A percentile compares a stretch with the other conserved stretches of the same genome.
Conservation (phyloP, 2,888 invertebrate species). For the Xanthorhoe spadicearia region DNA sequence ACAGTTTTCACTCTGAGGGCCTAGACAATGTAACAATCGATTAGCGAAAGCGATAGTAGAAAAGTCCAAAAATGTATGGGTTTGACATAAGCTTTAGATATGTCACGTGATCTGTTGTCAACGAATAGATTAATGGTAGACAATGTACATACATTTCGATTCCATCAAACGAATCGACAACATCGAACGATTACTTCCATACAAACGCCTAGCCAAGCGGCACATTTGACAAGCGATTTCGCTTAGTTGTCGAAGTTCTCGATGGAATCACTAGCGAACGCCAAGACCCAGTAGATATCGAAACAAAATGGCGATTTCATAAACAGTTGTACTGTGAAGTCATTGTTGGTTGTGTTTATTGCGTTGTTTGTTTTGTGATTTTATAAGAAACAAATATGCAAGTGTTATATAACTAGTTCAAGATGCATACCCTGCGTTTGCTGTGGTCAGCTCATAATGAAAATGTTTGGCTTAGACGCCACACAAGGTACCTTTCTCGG, state of each 20-base stretch:
- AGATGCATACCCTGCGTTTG: constrained; percentile 27
- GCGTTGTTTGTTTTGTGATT: constrained; percentile 6
- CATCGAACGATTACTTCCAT: constrained; percentile 7
- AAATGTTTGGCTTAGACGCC: constrained; percentile 13
- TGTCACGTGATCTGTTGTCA: constrained; percentile 1
- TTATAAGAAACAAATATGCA: not conserved
- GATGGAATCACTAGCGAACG: constrained; percentile 9
- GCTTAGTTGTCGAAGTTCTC: constrained; percentile 8
- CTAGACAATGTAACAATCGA: constrained; percentile 5
- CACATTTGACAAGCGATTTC: constrained; percentile 12
- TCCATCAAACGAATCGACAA: constrained; percentile 1
- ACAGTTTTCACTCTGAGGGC: not conserved
- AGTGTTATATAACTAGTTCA: not conserved
- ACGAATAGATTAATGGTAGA: constrained; percentile 1
- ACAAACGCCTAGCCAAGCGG: constrained; percentile 12
- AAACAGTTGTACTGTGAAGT: not conserved
- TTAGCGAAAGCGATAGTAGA: not conserved
- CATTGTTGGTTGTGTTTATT: no score
- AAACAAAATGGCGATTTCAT: constrained; percentile 5
- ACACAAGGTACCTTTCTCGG: not conserved
- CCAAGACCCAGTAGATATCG: constrained; percentile 8
- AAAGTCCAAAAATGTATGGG: constrained; percentile 5
- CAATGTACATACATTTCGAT: constrained; percentile 4
- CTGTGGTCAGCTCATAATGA: constrained; percentile 31
- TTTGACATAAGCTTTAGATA: not conserved